Evolutionary conservation across 1,140 invertebrate genomes (phyloP).

Genomic region (Drosophila nasuta): DNA sequence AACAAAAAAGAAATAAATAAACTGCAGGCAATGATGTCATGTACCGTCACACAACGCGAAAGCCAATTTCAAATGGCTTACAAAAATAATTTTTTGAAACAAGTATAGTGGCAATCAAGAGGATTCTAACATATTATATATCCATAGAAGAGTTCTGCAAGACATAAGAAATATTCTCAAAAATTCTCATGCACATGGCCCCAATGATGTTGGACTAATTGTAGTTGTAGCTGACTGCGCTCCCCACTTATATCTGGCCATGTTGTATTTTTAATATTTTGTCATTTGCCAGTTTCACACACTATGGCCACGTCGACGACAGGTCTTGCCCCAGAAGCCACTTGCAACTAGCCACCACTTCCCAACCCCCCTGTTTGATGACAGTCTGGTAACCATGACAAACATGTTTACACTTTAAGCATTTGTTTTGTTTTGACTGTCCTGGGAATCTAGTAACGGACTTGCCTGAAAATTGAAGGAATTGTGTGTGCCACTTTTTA

Average conservation of each 20-base stretch:
- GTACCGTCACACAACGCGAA: not conserved
- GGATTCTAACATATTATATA: slow-evolving; percentile 3
- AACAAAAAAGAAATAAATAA: slow-evolving; percentile 17
- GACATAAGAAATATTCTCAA: slow-evolving; percentile 3
- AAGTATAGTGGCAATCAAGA: slow-evolving; percentile 2
- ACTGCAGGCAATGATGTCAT: slow-evolving; percentile 49
- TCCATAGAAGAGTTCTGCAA: slow-evolving; percentile 17
- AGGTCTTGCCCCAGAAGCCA: slow-evolving; percentile 28
- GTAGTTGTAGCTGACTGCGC: not conserved
- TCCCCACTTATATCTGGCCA: slow-evolving; percentile 37
- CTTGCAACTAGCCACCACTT: not conserved
- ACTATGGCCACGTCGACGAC: slow-evolving; percentile 48
- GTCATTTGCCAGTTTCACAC: slow-evolving; percentile 67
- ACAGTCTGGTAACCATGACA: slow-evolving; percentile 56
- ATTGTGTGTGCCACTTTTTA: slow-evolving; percentile 36
- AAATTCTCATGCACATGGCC: slow-evolving; percentile 43
- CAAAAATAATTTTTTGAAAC: slow-evolving; percentile 22
- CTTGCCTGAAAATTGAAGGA: slow-evolving; percentile 33
- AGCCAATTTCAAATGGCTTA: slow-evolving; percentile 19
- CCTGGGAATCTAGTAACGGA: slow-evolving; percentile 19
- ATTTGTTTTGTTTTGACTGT: slow-evolving; percentile 50
- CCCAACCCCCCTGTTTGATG: not conserved
- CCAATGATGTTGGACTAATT: slow-evolving; percentile 8
- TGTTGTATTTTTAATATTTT: slow-evolving; percentile 63
- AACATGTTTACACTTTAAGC: slow-evolving; percentile 52